Evolutionary conservation across 2,113 vertebrate species (phyloP), one percentile per base, ranked within the genome.

Genomic region (Chlamydotis undulata): DNA sequence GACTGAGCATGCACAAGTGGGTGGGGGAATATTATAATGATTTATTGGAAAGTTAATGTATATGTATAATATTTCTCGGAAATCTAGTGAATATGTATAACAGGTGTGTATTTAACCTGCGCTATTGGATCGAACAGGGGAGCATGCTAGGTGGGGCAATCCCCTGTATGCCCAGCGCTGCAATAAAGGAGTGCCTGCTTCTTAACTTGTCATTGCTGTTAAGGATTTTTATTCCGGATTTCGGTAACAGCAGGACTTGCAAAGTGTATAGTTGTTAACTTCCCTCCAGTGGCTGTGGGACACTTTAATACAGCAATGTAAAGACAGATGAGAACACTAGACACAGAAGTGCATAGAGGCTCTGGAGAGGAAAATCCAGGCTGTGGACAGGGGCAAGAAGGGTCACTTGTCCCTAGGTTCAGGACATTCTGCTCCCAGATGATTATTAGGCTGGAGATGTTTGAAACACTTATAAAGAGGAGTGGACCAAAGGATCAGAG

Each of bases 261-360:
- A 50, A n/a, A 56, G 21, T 24, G 3, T 49, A 14, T 31, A 6
- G 17, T 9, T 60, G 10, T 60, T 45, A 24, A 60, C 12, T 31
- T 73, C 12, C 14, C 9, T 75, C 31, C 0, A 1, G 13, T 1
- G 6, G 7, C 2, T 61, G 18, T 43, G 29, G 21, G 29, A 55
- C n/a, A 33, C 16, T 60, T 59, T 15, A 49, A 26, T 16, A 4
- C 1, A 1, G 31, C 22, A 41, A 41, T 55, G 12, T 24, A 47
- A 74, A 61, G 33, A 52, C 8, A 53, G 23, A 24, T 25, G 7
- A 8, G 13, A 81, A 81, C 6, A 31, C 14, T 9, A 67, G 33
- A 60, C 24, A 41, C 10, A 23, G 19, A 90, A 68, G 6, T 14
- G 5, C 9, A 19, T 15, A 29, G 8, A 31, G 19, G 45, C 2